Percentiles rank a stretch among this genome's conserved stretches.
These are phyloP conservation scores for Vicugna pacos DNA, from an alignment of 2,113 vertebrate genomes.

Conservation along the genomic window DNA sequence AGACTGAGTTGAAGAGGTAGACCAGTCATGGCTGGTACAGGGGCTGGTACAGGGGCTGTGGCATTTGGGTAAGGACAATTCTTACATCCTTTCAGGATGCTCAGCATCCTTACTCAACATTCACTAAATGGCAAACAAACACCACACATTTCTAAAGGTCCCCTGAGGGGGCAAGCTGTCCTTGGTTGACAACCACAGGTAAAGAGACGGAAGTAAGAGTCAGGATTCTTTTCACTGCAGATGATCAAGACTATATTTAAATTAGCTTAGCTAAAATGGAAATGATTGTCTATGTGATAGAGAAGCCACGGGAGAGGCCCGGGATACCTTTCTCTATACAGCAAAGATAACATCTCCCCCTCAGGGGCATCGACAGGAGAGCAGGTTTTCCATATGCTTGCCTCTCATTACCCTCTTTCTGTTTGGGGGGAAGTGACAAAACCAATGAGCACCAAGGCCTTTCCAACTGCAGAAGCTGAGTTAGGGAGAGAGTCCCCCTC, in stretches of 20 bases:
- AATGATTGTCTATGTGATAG: neutral
- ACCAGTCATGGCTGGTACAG: fast-evolving
- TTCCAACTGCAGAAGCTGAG: neutral
- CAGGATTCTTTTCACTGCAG: neutral
- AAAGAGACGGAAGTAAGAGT: neutral
- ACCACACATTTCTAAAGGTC: neutral
- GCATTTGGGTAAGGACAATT: neutral
- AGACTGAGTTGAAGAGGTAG: neutral
- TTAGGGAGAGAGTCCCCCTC: neutral
- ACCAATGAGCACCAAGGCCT: neutral
- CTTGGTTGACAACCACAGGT: neutral
- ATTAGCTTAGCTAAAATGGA: neutral
- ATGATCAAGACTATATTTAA: neutral
- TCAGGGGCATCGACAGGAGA: neutral
- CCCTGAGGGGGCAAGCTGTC: neutral
- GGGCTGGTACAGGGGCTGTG: neutral
- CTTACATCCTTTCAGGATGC: neutral
- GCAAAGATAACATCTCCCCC: neutral
- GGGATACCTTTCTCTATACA: neutral
- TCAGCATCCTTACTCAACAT: neutral
- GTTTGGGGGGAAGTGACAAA: neutral
- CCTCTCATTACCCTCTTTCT: neutral
- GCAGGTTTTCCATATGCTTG: neutral
- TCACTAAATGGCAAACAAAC: neutral
- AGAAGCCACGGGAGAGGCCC: neutral